Evolutionary conservation across 53 echinoderm and acorn worm genomes (phyloP).

Genomic region (Henricia sp.): DNA sequence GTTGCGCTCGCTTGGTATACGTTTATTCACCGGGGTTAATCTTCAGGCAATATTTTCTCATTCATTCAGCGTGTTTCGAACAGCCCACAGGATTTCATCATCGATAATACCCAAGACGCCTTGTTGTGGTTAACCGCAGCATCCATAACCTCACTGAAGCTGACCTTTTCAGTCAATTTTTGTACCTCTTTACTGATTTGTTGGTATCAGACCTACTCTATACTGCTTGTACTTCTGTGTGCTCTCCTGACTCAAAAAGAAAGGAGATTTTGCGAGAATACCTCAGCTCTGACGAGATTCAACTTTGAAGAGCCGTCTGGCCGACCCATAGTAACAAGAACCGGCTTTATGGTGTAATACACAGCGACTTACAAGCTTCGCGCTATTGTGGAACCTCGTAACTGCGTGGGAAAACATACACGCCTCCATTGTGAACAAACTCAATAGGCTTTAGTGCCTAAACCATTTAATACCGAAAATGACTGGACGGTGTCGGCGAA

Average conservation of each 20-base stretch:
- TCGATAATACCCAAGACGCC: slow-evolving; percentile 4
- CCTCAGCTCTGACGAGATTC: background rate
- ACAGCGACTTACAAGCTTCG: slow-evolving; percentile 17
- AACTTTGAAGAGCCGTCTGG: background rate
- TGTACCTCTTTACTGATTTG: background rate
- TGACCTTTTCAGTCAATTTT: background rate
- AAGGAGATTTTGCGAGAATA: too few relatives aligned
- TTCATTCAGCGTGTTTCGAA: slow-evolving; percentile 11
- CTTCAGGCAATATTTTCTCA: slow-evolving; percentile 22
- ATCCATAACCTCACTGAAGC: too few relatives aligned
- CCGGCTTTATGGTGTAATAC: slow-evolving; percentile 18
- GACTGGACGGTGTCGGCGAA: slow-evolving; percentile 13
- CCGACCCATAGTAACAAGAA: slow-evolving; percentile 14
- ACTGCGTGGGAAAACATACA: slow-evolving; percentile 4
- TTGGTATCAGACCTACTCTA: background rate
- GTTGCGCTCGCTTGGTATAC: slow-evolving; percentile 16
- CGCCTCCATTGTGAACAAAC: slow-evolving; percentile 3
- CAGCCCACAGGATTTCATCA: background rate
- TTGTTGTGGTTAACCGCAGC: background rate
- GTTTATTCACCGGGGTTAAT: slow-evolving; percentile 24
- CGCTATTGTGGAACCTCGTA: background rate
- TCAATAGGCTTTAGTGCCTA: slow-evolving; percentile 25
- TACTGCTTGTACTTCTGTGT: background rate
- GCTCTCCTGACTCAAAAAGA: background rate
- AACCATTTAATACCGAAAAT: slow-evolving; percentile 15